A percentile compares a stretch with the other conserved stretches of the same genome.
Evolutionary conservation across 92 coral and sea anemone species (phyloP).

Genomic region (Isaurus tuberculatus): DNA sequence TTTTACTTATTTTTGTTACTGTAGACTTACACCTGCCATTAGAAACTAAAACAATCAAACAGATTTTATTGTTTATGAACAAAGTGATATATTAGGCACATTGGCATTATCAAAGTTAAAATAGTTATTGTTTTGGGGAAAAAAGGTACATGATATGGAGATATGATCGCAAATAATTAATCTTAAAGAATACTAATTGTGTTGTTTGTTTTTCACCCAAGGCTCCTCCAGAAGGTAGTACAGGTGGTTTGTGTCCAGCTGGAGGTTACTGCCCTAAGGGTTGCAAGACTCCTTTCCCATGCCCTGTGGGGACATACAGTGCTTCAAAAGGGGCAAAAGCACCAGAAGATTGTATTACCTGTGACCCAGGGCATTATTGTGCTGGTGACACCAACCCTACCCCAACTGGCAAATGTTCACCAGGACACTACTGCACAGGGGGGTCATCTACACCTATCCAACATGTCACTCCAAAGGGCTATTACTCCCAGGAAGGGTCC

Average conservation of each 20-base stretch:
- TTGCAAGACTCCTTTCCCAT: slow-evolving; percentile 86
- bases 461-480: slow-evolving; percentile 76
- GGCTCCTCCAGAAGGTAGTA: slow-evolving; percentile 99
- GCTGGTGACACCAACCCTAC: slow-evolving; percentile 97
- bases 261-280: slow-evolving; percentile 99
- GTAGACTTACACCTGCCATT: too few species aligned
- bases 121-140: too few species aligned
- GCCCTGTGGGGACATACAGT: slow-evolving; percentile 96
- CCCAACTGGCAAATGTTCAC: slow-evolving; percentile 93
- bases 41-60: too few species aligned
- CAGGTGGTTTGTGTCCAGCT: slow-evolving; percentile 97
- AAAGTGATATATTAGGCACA: too few species aligned
- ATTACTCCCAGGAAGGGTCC: slow-evolving; percentile 80
- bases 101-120: too few species aligned
- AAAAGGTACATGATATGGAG: too few species aligned
- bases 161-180: not conserved
- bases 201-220: slow-evolving; percentile 19
- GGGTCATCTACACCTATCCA: slow-evolving; percentile 92
- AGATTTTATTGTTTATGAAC: too few species aligned
- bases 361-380: slow-evolving; percentile 98
- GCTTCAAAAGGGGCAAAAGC: slow-evolving; percentile 91
- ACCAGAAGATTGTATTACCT: slow-evolving; percentile 91
- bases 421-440: slow-evolving; percentile 92
- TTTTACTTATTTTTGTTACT: too few species aligned
- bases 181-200: not conserved